Conservation (phyloP, 2,888 invertebrate genomes). For the Tholera decimalis region DNA sequence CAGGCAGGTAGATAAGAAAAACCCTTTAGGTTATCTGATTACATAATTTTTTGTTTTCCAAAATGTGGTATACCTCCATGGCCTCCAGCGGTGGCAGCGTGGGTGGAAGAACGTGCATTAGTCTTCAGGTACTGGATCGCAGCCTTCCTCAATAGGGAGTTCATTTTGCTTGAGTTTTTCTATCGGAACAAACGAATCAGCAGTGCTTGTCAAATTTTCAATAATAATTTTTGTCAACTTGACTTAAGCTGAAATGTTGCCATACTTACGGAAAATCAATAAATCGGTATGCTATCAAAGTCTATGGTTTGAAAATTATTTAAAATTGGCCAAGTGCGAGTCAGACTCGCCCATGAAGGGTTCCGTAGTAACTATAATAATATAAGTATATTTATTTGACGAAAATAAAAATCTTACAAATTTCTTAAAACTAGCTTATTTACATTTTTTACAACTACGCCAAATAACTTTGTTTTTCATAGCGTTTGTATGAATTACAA, state of each 20-base stretch:
- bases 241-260: constrained; percentile 33
- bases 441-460: no score
- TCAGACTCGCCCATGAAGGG: no score
- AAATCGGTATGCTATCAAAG: neutral
- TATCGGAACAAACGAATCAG: constrained; percentile 9
- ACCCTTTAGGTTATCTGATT: constrained; percentile 83
- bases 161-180: constrained; percentile 78
- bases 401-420: no score
- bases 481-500: no score
- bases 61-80: constrained; percentile 81
- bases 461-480: no score
- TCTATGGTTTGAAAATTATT: constrained; percentile 6
- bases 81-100: constrained; percentile 86
- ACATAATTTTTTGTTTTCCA: constrained; percentile 80
- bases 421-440: no score
- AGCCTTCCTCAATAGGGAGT: constrained; percentile 85
- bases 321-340: no score
- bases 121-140: constrained; percentile 87
- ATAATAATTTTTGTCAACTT: constrained; percentile 17
- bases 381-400: no score
- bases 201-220: constrained; percentile 31
- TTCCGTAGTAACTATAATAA: no score
- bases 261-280: constrained; percentile 30
- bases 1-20: constrained; percentile 72
- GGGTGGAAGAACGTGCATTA: constrained; percentile 82